Conservation (phyloP, 2,113 vertebrate genomes). For the Chiloscyllium plagiosum region DNA sequence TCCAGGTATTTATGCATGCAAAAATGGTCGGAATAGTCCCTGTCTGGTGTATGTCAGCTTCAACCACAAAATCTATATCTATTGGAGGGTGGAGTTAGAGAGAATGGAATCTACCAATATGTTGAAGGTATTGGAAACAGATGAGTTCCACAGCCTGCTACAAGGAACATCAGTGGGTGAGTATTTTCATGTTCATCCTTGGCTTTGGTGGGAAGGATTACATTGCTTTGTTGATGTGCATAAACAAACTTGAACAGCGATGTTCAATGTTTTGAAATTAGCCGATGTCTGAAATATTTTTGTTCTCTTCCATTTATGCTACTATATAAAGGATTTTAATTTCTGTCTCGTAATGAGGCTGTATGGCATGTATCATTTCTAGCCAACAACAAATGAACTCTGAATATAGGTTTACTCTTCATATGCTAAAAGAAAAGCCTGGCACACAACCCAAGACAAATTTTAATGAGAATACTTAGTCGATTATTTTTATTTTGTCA, state of each 20-base stretch:
- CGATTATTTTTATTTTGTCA: neutral
- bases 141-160: conserved; percentile 63
- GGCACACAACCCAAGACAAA: neutral
- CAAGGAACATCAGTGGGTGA: conserved; percentile 70
- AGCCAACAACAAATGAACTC: neutral
- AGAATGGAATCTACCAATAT: conserved; percentile 92
- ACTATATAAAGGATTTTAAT: neutral
- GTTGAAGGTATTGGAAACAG: conserved; percentile 67
- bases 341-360: neutral
- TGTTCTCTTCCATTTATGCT: neutral
- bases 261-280: neutral
- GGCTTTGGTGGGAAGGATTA: neutral
- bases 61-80: conserved; percentile 91
- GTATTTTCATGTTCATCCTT: conserved; percentile 42
- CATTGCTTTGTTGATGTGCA: neutral
- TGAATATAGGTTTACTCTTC: neutral
- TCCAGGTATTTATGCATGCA: conserved; percentile 87
- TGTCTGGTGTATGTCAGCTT: conserved; percentile 94
- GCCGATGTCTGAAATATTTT: neutral
- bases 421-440: neutral
- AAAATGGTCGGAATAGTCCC: conserved; percentile 81
- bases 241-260: neutral
- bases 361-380: neutral
- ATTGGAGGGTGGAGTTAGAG: conserved; percentile 90
- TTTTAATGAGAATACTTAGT: neutral